Base-by-base conservation (phyloP, 2,888 invertebrate genomes). In the Netelia melanura region DNA sequence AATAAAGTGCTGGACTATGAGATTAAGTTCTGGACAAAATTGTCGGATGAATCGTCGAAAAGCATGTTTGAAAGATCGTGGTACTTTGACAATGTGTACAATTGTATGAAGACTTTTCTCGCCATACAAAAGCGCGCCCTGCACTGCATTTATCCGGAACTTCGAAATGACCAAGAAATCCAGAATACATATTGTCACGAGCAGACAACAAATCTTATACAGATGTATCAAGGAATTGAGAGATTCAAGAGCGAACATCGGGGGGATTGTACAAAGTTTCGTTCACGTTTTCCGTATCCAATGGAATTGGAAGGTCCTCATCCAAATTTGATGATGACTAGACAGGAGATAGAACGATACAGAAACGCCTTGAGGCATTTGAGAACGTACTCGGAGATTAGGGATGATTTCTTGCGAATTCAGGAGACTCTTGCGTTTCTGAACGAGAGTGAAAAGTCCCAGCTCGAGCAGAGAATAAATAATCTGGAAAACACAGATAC, bases 111-210 rank as follows among this genome's bases (percentile, higher is more conserved):
- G 78, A 85, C 38, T 17, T 92, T 92, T 30, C 86, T 91, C 14
- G 67, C 81, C 17, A 87, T 91, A 3, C 93, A 93, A 52, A 91
- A 90, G 68, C 90, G 88, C 30, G 92, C 92, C n/a, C 76, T 92
- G 0, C 81, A 91, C 21, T 90, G 88, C 52, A 82, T 92, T 72
- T 93, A 91, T 84, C 92, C 92, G 38, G 91, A 92, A 85, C 80
- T 91, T 76, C 89, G 90, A 52, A 90, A 86, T 72, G 92, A 92
- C 0, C 78, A 86, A n/a, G 92, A 93, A 80, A 85, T 91, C n/a
- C 81, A 89, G 10, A 88, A 89, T 21, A 92, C 90, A 6, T 92
- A 92, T 64, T 77, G 80, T n/a, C 89, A 81, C 81, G 86, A 86
- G 67, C 21, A 62, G 30, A 71, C 81, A 25, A 65, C 56, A 62